Base-by-base conservation (phyloP, 2,113 vertebrate genomes). In the Furnarius figulus region DNA sequence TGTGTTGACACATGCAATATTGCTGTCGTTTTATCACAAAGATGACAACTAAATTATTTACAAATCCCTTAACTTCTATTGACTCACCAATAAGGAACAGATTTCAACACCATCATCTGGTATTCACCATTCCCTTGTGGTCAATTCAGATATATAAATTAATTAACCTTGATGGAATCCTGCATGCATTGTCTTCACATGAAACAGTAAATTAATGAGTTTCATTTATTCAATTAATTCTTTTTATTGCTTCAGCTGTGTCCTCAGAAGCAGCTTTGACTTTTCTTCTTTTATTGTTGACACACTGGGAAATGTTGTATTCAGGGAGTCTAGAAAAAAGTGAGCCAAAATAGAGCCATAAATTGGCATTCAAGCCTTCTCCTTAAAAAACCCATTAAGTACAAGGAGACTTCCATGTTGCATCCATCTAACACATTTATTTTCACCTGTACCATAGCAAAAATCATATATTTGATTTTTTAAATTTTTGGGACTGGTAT, bases 131-230 rank as follows among this genome's bases (percentile, higher is more conserved):
- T 90, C 82, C 44, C 18, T 33, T 40, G 9, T 1, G 31, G 14
- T 82, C 24, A 79, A 65, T 89, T 95, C 35, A 40, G 80, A 87
- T 27, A 87, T 49, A 77, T 85, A 81, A 93, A 91, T 87, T 93
- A 53, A 97, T 93, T 96, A 98, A 94, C 71, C 53, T 93, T 89
- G 75, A 72, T 72, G 68, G 63, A 91, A 79, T 11, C 15, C 35
- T 3, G 0, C 20, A 67, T 18, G 28, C 10, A 85, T 56, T 74
- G 30, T 58, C n/a, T 85, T 40, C n/a, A 83, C 31, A 66, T 67
- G 68, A 94, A 92, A 93, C 72, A 85, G 46, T 91, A 75, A 90
- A 95, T 85, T 87, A 94, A 90, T 67, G 10, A 83, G 24, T 90
- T 94, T 96, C 37, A 82, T 96, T 77, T 92, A 86, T 86, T 46